These are phyloP conservation scores for Prunella strophiata DNA, from an alignment of 2,797 vertebrate genomes.

Conservation along the genomic window DNA sequence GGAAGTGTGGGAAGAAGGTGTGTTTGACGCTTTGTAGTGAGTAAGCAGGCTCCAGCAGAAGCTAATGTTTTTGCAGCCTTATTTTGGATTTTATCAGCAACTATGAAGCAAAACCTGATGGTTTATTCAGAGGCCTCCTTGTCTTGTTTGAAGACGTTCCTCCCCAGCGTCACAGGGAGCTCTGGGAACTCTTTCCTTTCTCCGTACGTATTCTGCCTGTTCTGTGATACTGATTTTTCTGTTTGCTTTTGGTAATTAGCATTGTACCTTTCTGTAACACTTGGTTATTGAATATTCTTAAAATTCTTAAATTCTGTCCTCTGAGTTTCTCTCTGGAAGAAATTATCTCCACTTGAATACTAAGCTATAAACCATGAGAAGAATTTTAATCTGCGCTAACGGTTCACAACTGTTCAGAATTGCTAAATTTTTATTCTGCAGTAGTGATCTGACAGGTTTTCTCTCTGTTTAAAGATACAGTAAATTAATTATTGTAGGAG, in stretches of 20 bases:
- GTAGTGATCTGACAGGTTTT: constrained; percentile 13
- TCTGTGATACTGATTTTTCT: not conserved
- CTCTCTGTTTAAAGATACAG: not conserved
- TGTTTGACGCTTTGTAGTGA: constrained; percentile 60
- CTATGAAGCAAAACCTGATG: constrained; percentile 55
- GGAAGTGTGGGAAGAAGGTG: constrained; percentile 63
- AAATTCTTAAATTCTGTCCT: not conserved
- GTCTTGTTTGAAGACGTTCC: constrained; percentile 36
- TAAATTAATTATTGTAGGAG: not conserved
- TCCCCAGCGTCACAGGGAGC: constrained; percentile 30
- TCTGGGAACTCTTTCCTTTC: constrained; percentile 28
- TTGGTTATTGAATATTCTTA: not conserved
- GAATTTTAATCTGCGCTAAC: constrained; percentile 8
- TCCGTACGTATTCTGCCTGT: constrained; percentile 38
- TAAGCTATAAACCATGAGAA: not conserved
- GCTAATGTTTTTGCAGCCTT: constrained; percentile 55
- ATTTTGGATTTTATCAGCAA: constrained; percentile 61
- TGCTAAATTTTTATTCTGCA: constrained; percentile 8
- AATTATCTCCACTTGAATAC: not conserved
- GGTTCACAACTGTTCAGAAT: not conserved
- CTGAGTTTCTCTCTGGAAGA: not conserved
- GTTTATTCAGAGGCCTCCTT: constrained; percentile 48
- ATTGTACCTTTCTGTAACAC: not conserved
- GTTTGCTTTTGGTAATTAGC: not conserved
- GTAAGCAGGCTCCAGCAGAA: constrained; percentile 56